Evolutionary conservation across 2,113 vertebrate species (phyloP), one percentile per base, ranked within the genome.

Genomic region (Terrapene triunguis): DNA sequence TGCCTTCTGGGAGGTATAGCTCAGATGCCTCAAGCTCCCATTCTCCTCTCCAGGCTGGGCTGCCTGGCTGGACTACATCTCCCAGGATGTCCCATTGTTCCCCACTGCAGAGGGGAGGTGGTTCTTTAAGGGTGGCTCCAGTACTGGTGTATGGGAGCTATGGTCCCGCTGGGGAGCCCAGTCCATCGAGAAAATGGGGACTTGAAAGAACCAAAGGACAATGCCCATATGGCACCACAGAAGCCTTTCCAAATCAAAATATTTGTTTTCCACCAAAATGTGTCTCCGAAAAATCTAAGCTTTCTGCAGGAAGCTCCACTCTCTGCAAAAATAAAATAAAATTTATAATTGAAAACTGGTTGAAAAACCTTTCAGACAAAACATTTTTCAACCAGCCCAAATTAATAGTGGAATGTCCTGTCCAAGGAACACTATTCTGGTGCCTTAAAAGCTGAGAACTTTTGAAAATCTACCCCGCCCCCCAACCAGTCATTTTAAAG

Each of bases 171-270:
- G 24, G 74, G 72, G 50, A 62, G 38, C 51, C 35, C 19, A 69
- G 57, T 8, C 84, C 2, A 0, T 38, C 35, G 8, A 6, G 59
- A 57, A 11, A 53, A 42, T 0, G 1, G 54, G 21, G 5, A 19
- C n/a, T 32, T 1, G 0, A 48, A n/a, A 42, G 62, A 87, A 32
- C 42, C 35, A 35, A 79, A 82, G 19, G 57, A 88, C 78, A 82
- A 21, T 69, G 50, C 35, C 72, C 32, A 69, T 42, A n/a, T 48
- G 55, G 27, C 27, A 50, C 1, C 38, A 11, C 24, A 44, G 42
- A 38, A 76, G 42, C 74, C 21, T 42, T 84, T 87, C 65, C 42
- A 78, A 57, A 78, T 8, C 27, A 6, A 29, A 59, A 51, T 11
- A 25, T 27, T 76, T 29, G 62, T 19, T 65, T 87, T 80, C 62